A percentile compares a stretch with the other conserved stretches of the same genome.
Conservation (phyloP, 2,888 invertebrate species). For the Lasioglossum zephyrum region DNA sequence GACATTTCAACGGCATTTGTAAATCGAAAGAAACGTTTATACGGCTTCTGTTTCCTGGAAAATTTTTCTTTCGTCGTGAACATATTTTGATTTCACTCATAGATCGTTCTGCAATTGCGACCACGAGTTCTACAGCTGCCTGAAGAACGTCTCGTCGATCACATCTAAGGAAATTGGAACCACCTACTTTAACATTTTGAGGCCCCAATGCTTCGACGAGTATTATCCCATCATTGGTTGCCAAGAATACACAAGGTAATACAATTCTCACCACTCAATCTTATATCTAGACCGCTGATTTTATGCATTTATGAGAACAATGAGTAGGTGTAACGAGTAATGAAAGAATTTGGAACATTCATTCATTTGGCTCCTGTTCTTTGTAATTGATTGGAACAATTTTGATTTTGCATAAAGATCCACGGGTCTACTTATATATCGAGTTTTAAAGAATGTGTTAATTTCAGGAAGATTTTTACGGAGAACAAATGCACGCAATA, state of each 20-base stretch:
- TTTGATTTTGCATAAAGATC: no score
- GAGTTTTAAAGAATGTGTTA: neutral
- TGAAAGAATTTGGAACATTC: no score
- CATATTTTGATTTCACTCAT: constrained; percentile 38
- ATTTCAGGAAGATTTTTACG: constrained; percentile 24
- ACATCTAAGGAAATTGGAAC: constrained; percentile 87
- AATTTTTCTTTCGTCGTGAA: neutral
- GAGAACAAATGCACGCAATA: constrained; percentile 86
- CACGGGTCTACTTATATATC: neutral
- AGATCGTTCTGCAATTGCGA: constrained; percentile 91
- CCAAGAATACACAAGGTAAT: constrained; percentile 66
- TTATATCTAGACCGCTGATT: no score
- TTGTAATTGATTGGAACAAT: no score
- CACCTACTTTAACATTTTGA: constrained; percentile 90
- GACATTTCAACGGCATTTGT: neutral
- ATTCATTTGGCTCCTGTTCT: no score
- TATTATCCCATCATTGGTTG: constrained; percentile 70
- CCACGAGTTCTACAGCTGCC: constrained; percentile 88
- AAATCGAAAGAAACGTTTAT: no score
- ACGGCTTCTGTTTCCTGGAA: no score
- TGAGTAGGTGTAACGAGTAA: no score
- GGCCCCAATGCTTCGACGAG: constrained; percentile 89
- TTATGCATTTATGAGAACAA: no score
- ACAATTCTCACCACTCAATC: neutral
- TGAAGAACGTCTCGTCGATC: constrained; percentile 86